Evolutionary conservation across 1,140 invertebrate genomes (phyloP).

Genomic region (Bombus affinis): DNA sequence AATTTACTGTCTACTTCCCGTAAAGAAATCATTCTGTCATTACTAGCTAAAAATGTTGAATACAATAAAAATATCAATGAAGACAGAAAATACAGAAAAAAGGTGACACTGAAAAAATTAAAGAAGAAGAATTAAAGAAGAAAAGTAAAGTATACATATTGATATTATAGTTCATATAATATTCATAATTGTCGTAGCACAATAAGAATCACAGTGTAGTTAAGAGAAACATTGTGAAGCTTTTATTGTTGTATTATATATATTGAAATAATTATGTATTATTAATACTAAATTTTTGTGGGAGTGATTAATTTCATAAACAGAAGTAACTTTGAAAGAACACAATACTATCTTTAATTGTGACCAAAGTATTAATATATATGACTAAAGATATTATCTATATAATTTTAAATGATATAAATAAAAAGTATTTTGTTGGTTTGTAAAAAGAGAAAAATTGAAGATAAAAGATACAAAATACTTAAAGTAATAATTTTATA

Average conservation of each 20-base stretch:
- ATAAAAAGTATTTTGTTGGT: not conserved
- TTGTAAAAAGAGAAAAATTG: not conserved
- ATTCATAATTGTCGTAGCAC: not conserved
- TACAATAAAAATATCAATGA: not conserved
- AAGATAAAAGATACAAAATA: conserved; percentile 7
- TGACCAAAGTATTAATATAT: conserved; percentile 36
- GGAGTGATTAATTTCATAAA: not conserved
- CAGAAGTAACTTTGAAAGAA: not conserved
- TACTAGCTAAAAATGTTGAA: not conserved
- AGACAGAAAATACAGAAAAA: not conserved
- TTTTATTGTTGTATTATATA: not conserved
- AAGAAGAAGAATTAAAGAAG: not conserved
- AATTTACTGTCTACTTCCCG: not conserved
- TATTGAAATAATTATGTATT: not conserved
- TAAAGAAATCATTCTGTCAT: not conserved
- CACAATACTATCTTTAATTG: conserved; percentile 10
- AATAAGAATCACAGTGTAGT: not conserved
- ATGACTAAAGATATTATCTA: not conserved
- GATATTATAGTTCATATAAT: not conserved
- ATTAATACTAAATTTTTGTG: not conserved
- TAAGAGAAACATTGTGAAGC: not conserved
- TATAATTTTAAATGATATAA: conserved; percentile 7
- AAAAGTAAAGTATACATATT: not conserved
- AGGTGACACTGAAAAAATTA: not conserved
- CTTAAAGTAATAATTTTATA: not conserved